phyloP scores from a whole-genome alignment of 2,113 vertebrate species.

The Gopherus flavomarginatus region DNA sequence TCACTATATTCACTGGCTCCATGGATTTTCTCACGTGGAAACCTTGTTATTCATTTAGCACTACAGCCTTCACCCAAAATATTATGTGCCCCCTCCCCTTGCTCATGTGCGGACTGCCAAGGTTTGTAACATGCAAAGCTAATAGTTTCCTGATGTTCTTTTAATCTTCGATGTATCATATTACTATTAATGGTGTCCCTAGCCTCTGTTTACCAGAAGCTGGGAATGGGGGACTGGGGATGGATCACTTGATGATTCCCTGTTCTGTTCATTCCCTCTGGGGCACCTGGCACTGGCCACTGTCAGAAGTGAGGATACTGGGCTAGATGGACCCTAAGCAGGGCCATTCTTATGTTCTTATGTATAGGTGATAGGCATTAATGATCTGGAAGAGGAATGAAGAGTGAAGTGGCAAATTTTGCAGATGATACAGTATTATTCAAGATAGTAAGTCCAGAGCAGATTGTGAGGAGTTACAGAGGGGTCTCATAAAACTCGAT shows the following conservation, averaged over 20 bases:
- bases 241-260: too few species aligned
- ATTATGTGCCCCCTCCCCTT: background rate
- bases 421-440: background rate
- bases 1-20: background rate
- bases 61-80: fast-evolving
- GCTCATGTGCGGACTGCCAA: background rate
- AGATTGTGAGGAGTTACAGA: background rate
- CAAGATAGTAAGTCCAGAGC: background rate
- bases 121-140: fast-evolving
- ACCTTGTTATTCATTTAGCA: background rate
- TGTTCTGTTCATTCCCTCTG: too few species aligned
- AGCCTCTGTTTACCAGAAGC: too few species aligned
- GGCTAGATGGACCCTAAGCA: too few species aligned
- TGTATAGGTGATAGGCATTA: background rate
- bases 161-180: fast-evolving
- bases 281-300: too few species aligned
- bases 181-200: background rate
- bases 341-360: too few species aligned
- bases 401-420: background rate
- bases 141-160: background rate
- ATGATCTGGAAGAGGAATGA: background rate
- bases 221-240: too few species aligned
- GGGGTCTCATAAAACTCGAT: too few species aligned
- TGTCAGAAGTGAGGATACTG: too few species aligned
- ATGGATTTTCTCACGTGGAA: background rate